phyloP scores from a whole-genome alignment of 2,888 invertebrate species.

The Dolichomitus sp. region DNA sequence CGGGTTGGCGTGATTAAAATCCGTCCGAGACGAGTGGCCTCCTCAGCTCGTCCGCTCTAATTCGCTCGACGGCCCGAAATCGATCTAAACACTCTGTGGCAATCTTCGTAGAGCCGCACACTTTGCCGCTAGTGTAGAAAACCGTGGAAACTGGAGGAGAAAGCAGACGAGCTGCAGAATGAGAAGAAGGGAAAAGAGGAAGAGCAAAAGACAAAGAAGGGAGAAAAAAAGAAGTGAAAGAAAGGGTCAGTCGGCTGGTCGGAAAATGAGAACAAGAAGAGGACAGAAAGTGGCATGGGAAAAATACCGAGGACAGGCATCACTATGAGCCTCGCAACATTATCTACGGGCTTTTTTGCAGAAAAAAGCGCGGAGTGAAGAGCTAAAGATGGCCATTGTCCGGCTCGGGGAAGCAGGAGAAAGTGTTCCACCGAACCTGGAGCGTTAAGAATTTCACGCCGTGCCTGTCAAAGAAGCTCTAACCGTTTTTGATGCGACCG shows the following conservation, averaged over 20 bases:
- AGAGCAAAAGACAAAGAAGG: neutral
- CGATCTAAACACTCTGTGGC: constrained; percentile 43
- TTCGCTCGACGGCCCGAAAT: constrained; percentile 57
- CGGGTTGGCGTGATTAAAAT: constrained; percentile 50
- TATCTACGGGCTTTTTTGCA: neutral
- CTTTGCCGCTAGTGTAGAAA: neutral
- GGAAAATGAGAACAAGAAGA: constrained; percentile 13
- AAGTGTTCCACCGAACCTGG: constrained; percentile 5
- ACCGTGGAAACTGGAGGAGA: constrained; percentile 4
- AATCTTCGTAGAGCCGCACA: constrained; percentile 16
- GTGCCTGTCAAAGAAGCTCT: constrained; percentile 24
- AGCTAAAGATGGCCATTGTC: constrained; percentile 22
- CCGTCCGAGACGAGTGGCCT: constrained; percentile 50
- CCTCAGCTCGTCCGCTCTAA: constrained; percentile 49
- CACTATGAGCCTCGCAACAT: constrained; percentile 1
- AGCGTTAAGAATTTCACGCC: constrained; percentile 22
- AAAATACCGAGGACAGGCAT: neutral
- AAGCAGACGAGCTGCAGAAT: neutral
- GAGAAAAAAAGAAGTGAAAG: neutral
- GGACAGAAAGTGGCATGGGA: neutral
- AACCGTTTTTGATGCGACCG: neutral
- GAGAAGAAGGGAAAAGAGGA: neutral
- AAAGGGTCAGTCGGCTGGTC: constrained; percentile 14
- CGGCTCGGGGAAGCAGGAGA: neutral
- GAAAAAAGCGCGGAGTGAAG: neutral